These are phyloP conservation scores for Pseudochaenichthys georgianus DNA, from an alignment of 2,797 vertebrate genomes.

Conservation along the genomic window DNA sequence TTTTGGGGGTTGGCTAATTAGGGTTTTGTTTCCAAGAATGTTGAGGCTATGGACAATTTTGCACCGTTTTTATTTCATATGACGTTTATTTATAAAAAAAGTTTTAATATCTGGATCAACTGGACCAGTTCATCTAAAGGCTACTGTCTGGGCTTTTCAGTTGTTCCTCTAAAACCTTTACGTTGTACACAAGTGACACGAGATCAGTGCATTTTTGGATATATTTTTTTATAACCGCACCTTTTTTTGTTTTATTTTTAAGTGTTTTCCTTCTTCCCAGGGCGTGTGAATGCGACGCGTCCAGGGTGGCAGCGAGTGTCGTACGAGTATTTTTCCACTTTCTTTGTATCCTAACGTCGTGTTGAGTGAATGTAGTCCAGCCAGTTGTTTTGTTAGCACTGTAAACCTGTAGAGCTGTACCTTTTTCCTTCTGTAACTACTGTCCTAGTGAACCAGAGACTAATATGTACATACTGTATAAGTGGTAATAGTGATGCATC, in stretches of 20 bases:
- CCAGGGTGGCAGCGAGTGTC: slow-evolving; percentile 28
- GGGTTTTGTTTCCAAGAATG: not conserved
- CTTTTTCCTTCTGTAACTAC: slow-evolving; percentile 79
- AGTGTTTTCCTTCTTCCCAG: not conserved
- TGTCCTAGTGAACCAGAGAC: slow-evolving; percentile 82
- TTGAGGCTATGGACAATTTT: not conserved
- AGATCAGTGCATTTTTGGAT: not conserved
- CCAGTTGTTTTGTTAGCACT: slow-evolving; percentile 74
- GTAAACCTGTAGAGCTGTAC: slow-evolving; percentile 74
- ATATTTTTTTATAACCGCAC: too few relatives aligned
- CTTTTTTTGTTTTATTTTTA: not conserved
- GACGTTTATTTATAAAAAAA: not conserved
- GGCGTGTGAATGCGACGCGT: slow-evolving; percentile 15
- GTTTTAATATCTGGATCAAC: not conserved
- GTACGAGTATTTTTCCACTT: slow-evolving; percentile 25
- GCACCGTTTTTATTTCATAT: not conserved
- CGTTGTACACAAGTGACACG: slow-evolving; percentile 3
- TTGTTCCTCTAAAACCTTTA: not conserved
- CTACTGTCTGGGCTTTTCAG: not conserved
- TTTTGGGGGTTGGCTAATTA: too few relatives aligned
- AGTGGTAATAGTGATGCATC: slow-evolving; percentile 81
- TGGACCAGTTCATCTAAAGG: not conserved
- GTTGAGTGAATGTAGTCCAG: slow-evolving; percentile 78
- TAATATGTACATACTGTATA: slow-evolving; percentile 87
- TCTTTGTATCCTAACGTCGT: slow-evolving; percentile 62